Base-by-base conservation (phyloP, 2,797 vertebrate species). In the Alca torda region DNA sequence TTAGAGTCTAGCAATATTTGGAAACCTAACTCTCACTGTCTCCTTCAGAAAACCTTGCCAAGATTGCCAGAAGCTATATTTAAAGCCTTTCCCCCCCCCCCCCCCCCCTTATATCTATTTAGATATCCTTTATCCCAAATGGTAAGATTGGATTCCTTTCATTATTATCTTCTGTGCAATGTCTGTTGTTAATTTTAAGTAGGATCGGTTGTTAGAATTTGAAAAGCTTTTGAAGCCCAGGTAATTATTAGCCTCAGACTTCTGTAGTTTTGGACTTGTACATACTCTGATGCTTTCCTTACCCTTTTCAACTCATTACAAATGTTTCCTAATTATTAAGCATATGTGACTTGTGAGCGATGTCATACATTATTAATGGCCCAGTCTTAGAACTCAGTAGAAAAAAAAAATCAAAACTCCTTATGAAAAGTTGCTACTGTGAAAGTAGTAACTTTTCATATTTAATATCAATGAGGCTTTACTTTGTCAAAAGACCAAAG, bases 281-380 rank as follows among this genome's bases (percentile, higher is more conserved):
- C 53, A 33, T 60, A 89, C 33, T 74, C 77, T 82, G 82, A 69
- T 73, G 37, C 54, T 79, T 93, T 77, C 65, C 56, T 92, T 91
- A 91, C 39, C 76, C 81, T 96, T 97, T 96, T 91, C 84, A 96
- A 79, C 60, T 94, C 87, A n/a, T 90, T 96, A 92, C 80, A 97
- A 94, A 80, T 91, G 79, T 95, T 96, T 95, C 82, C 84, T 94
- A 97, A 96, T 95, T 96, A 95, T 93, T 84, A 96, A 93, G 72
- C 81, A 41, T 90, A 72, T 90, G 83, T 79, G 87, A 95, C 93
- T 96, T 81, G 76, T 78, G 81, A 90, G 93, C 21, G 37, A 46
- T 20, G 15, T 39, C 82, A 90, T 93, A 86, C 83, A 90, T 95
- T 95, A 96, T 97, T 95, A 96, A 96, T 92, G 59, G 80, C 5